A percentile compares a stretch with the other conserved stretches of the same genome.
These are phyloP conservation scores for Drosophila littoralis DNA, from an alignment of 1,140 invertebrate genomes.

Conservation along the genomic window DNA sequence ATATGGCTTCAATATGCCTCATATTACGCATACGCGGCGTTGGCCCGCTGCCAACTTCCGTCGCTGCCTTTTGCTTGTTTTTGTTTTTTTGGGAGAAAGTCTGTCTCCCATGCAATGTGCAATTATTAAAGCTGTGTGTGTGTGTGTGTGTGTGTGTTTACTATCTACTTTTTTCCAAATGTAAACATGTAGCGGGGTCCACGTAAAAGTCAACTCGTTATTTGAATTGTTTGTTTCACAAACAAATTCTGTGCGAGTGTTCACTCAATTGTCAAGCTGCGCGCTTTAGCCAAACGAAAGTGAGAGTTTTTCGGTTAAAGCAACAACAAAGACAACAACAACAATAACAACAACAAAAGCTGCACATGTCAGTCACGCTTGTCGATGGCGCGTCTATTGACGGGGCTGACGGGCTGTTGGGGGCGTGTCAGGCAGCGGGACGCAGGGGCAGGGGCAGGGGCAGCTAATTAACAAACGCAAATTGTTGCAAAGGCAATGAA, in stretches of 20 bases:
- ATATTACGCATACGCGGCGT: constrained; percentile 70
- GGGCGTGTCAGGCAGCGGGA: constrained; percentile 41
- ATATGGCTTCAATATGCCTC: constrained; percentile 21
- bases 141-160: constrained; percentile 30
- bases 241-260: constrained; percentile 76
- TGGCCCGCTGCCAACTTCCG: constrained; percentile 65
- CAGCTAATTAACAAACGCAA: constrained; percentile 28
- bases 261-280: constrained; percentile 63
- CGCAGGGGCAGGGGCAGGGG: constrained; percentile 4
- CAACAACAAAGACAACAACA: constrained; percentile 20
- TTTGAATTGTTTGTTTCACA: constrained; percentile 76
- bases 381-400: constrained; percentile 66
- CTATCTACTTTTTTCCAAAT: constrained; percentile 41
- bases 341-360: constrained; percentile 23
- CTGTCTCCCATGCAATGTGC: constrained; percentile 58
- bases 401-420: constrained; percentile 1
- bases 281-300: constrained; percentile 62
- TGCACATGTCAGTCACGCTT: constrained; percentile 72
- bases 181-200: constrained; percentile 49
- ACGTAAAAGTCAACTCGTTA: constrained; percentile 42
- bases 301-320: constrained; percentile 65
- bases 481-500: constrained; percentile 45
- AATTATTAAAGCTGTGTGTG: constrained; percentile 59
- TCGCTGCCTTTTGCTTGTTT: constrained; percentile 37
- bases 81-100: constrained; percentile 71